Conservation (phyloP, 2,113 vertebrate genomes). For the Forbesichthys agassizii region DNA sequence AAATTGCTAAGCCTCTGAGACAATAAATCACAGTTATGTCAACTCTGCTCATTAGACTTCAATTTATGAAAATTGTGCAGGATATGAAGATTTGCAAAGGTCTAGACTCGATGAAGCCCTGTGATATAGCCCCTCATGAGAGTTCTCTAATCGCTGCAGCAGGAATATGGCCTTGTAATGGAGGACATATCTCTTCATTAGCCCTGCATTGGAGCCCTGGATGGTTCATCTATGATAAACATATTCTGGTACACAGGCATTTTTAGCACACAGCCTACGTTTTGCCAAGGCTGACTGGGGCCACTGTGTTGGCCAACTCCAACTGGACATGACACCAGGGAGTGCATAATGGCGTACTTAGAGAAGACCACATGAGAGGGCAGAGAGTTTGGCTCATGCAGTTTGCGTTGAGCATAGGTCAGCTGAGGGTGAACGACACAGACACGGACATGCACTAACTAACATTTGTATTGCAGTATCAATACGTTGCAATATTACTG, state of each 20-base stretch:
- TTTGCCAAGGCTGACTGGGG: conserved; percentile 59
- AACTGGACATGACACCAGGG: conserved; percentile 50
- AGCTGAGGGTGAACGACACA: not conserved
- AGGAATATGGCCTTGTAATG: conserved; percentile 70
- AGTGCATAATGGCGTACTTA: conserved; percentile 61
- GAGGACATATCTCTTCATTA: conserved; percentile 79
- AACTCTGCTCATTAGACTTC: conserved; percentile 74
- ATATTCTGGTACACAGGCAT: conserved; percentile 53
- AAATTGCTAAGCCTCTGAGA: conserved; percentile 71
- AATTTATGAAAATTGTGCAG: conserved; percentile 76
- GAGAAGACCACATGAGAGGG: conserved; percentile 50
- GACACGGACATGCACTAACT: not conserved
- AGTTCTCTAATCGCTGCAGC: conserved; percentile 71
- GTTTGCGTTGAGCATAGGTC: conserved; percentile 26
- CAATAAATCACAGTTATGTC: conserved; percentile 76
- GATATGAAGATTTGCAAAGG: conserved; percentile 76
- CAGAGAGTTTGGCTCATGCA: conserved; percentile 28
- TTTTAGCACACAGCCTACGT: conserved; percentile 63
- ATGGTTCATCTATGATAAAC: conserved; percentile 67
- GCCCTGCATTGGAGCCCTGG: conserved; percentile 62
- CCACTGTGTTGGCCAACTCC: conserved; percentile 62
- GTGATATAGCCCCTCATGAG: conserved; percentile 72
- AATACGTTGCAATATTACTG: not conserved
- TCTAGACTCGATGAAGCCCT: conserved; percentile 67
- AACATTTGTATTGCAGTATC: not conserved